Evolutionary conservation across 2,113 vertebrate species (phyloP).

Genomic region (Xiphophorus maculatus): DNA sequence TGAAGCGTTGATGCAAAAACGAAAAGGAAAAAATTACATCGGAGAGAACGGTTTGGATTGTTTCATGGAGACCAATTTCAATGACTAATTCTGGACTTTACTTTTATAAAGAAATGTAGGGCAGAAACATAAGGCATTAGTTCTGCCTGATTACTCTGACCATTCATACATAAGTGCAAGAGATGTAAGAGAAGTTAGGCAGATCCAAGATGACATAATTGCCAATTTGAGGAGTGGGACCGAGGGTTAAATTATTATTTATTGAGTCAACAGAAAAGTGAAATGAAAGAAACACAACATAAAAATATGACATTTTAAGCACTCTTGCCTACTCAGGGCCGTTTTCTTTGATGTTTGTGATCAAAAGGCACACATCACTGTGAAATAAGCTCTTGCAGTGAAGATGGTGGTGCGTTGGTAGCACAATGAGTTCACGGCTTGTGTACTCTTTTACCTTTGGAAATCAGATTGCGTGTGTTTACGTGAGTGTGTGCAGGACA

Average conservation of each 20-base stretch:
- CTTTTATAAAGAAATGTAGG: constrained; percentile 43
- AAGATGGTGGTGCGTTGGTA: constrained; percentile 35
- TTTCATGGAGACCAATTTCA: constrained; percentile 12
- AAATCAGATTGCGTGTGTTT: constrained; percentile 28
- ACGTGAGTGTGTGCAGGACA: constrained; percentile 1
- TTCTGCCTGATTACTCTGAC: constrained; percentile 54
- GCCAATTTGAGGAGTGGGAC: constrained; percentile 26
- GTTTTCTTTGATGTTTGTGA: constrained; percentile 57
- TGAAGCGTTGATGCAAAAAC: neutral
- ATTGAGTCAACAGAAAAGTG: constrained; percentile 24
- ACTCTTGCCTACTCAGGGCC: constrained; percentile 36
- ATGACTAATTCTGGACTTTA: constrained; percentile 21
- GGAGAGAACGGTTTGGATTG: constrained; percentile 5
- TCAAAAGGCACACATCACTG: constrained; percentile 58
- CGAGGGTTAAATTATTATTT: constrained; percentile 9
- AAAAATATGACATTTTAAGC: constrained; percentile 32
- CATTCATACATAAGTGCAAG: constrained; percentile 48
- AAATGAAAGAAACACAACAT: constrained; percentile 41
- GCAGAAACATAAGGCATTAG: constrained; percentile 42
- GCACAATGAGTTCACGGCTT: constrained; percentile 45
- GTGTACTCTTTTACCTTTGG: constrained; percentile 33
- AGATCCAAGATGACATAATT: constrained; percentile 25
- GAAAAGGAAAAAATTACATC: neutral
- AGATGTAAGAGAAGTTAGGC: constrained; percentile 16
- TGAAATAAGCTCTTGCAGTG: constrained; percentile 48